Base-by-base conservation (phyloP, 92 coral and sea anemone genomes). In the Palythoa caribaeorum region DNA sequence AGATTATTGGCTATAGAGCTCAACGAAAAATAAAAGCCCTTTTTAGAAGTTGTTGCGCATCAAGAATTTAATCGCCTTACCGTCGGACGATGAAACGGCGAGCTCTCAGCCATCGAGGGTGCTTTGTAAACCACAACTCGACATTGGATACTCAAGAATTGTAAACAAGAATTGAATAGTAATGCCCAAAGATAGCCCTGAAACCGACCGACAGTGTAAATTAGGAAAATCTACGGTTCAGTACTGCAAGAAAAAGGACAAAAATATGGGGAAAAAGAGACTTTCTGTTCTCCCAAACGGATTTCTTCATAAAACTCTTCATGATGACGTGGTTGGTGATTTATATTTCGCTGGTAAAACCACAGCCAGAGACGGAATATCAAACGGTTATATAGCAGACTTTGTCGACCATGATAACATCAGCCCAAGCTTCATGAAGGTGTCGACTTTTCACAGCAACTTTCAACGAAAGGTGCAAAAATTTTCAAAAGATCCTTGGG, bases 311-410 rank as follows among this genome's bases (percentile, higher is more conserved):
- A 90, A 90, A 83, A 88, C 89, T 77, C 90, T 95, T 59, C 92
- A 93, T 72, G 94, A 93, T 60, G 90, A 89, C 59, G 91, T 95
- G 70, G 71, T 89, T 78, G 79, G 85, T 53, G 86, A 89, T 54
- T 77, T 65, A 21, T 86, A 90, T 77, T 92, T 92, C 74, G 89
- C 98, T 0, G 85, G 89, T 77, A 85, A 90, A 68, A 54, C 88
- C 19, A 77, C 77, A 83, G 48, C 87, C 92, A 14, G 85, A 73
- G n/a, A 85, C 73, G 96, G 93, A 72, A 92, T 95, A 54, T 69
- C 93, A 47, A 93, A 95, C 85, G 94, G 92, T 7, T 95, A 95
- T 65, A 90, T 93, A 71, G 92, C 98, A 40, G 96, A 92, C 65
- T 90, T 95, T 76, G 93, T 93, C 16, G 89, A 91, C 38, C 92